phyloP scores from a whole-genome alignment of 2,113 vertebrate species.

The Cottus gobio region DNA sequence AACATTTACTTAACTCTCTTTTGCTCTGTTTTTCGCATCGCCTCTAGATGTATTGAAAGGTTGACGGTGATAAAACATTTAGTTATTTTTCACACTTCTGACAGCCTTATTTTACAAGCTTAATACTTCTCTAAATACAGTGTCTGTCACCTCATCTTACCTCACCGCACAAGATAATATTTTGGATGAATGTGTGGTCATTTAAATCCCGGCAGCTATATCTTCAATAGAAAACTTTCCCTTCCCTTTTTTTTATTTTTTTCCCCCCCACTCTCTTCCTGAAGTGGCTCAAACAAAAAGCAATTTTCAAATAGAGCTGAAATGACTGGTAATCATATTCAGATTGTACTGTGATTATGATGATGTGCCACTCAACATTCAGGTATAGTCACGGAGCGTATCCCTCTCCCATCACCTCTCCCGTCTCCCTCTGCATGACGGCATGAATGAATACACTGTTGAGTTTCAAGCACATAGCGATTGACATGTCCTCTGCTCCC shows the following conservation, averaged over 20 bases:
- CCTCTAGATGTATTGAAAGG: conserved; percentile 9
- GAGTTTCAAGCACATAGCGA: conserved; percentile 77
- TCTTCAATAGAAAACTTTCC: conserved; percentile 30
- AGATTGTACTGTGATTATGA: conserved; percentile 65
- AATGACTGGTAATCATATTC: conserved; percentile 67
- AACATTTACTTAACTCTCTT: conserved; percentile 14
- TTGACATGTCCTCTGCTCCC: conserved; percentile 77
- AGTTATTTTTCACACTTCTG: conserved; percentile 16
- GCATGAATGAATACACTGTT: conserved; percentile 55
- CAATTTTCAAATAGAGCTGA: conserved; percentile 57
- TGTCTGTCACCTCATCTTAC: conserved; percentile 15
- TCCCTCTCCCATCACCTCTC: conserved; percentile 40
- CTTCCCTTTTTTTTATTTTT: neutral
- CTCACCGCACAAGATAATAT: conserved; percentile 22
- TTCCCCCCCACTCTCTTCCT: neutral
- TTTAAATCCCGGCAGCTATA: conserved; percentile 35
- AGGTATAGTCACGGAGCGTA: conserved; percentile 37
- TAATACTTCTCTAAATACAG: conserved; percentile 4
- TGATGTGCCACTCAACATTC: conserved; percentile 63
- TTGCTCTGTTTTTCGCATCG: conserved; percentile 7
- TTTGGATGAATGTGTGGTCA: conserved; percentile 23
- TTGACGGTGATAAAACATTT: neutral
- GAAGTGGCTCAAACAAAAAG: conserved; percentile 37
- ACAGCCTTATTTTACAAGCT: conserved; percentile 24
- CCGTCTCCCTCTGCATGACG: conserved; percentile 56